These are phyloP conservation scores for Thaumatotibia leucotreta DNA, from an alignment of 1,140 invertebrate species.

Conservation along the genomic window DNA sequence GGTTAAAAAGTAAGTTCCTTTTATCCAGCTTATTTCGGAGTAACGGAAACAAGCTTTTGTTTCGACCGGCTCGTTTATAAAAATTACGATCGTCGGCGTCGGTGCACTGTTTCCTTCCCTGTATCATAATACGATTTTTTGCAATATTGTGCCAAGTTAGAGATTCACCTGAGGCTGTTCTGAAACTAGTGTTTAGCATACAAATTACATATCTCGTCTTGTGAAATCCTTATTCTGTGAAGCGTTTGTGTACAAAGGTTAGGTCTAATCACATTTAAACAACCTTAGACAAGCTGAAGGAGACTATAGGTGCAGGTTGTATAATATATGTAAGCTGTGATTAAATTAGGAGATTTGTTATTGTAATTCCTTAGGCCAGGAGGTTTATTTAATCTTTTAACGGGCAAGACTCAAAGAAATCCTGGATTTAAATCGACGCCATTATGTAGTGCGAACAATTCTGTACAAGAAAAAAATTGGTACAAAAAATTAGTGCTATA, in stretches of 20 bases:
- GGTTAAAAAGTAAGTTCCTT: too few species aligned
- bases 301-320: constrained; percentile 7
- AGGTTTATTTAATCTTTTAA: neutral
- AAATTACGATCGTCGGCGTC: too few species aligned
- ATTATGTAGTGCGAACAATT: too few species aligned
- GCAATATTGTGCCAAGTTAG: neutral
- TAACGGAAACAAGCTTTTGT: too few species aligned
- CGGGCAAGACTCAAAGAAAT: neutral
- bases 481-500: too few species aligned
- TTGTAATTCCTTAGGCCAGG: constrained; percentile 24
- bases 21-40: too few species aligned
- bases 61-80: too few species aligned
- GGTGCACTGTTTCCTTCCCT: too few species aligned
- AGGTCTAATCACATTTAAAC: constrained; percentile 4
- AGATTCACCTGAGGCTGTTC: neutral
- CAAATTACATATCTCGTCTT: neutral
- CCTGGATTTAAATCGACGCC: too few species aligned
- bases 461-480: too few species aligned
- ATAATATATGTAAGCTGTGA: constrained; percentile 20
- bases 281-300: constrained; percentile 15
- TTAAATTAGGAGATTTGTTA: constrained; percentile 34
- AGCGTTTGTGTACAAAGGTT: neutral
- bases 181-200: neutral
- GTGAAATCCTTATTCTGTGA: neutral
- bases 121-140: too few species aligned